Evolutionary conservation across 2,113 vertebrate species (phyloP), one percentile per base, ranked within the genome.

Genomic region (Stomatorhinus ivindoensis): DNA sequence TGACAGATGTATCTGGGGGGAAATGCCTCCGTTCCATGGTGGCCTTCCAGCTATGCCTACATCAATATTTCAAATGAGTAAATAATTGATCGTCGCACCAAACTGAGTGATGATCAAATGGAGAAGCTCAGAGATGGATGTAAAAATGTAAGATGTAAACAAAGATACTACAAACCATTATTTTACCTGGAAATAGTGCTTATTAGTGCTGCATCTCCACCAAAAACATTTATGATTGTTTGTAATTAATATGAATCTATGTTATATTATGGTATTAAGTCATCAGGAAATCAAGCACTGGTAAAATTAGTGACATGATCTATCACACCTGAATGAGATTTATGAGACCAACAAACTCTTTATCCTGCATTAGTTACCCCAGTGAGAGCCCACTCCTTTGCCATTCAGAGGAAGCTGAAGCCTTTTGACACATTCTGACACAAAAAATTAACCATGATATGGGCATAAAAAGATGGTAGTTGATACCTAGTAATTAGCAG

Each of bases 11-110:
- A 92, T 87, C 92, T 88, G 90, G 92, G 94, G 92, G 93, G 90
- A 85, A 89, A 80, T 65, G 92, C 92, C 92, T 93, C 92, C 92
- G 93, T 93, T 87, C 92, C 90, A 82, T 69, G 90, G 73, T 90
- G 92, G 90, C 92, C 92, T 90, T 90, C 86, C 15, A 92, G 94
- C 90, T 58, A 89, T 89, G 91, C 86, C 21, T 88, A 90, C 88
- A 95, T 95, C 88, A 95, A 95, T 95, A 95, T 96, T 96, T 95
- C 89, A 96, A 90, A 91, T 35, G 92, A 91, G 93, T 95, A 95
- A 95, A 95, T 95, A 95, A 95, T 96, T 94, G 94, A 96, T 95
- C 95, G 94, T 95, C 94, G 95, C 92, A 91, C 88, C 91, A 93
- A 82, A 95, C 92, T 95, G 94, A 93, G 93, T 93, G 93, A 90